These are phyloP conservation scores for Ormyrus labotus DNA, from an alignment of 2,888 invertebrate species.

Conservation along the genomic window DNA sequence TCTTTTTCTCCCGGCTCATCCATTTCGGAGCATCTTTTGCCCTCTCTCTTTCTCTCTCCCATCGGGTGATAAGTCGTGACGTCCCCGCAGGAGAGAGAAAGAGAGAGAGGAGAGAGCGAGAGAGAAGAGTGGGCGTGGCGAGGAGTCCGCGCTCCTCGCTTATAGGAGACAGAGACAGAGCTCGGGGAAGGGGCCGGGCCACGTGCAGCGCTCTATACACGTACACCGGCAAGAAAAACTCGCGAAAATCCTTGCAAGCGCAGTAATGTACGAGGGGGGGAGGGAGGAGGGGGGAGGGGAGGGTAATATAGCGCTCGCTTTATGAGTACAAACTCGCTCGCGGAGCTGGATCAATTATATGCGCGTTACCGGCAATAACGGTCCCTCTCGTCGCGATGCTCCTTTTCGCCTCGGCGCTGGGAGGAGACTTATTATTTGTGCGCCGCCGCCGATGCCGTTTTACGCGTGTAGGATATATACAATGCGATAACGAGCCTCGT, in stretches of 20 bases:
- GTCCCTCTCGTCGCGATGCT: conserved; percentile 6
- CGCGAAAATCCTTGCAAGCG: conserved; percentile 56
- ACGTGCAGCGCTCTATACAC: conserved; percentile 35
- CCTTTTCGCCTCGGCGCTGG: not conserved
- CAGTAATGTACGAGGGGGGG: not conserved
- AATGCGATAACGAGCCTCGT: conserved; percentile 26
- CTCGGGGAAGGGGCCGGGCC: conserved; percentile 55
- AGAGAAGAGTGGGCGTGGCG: conserved; percentile 68
- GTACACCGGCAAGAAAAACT: conserved; percentile 59
- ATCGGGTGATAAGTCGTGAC: conserved; percentile 75
- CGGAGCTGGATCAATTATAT: conserved; percentile 62
- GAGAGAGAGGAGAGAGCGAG: conserved; percentile 6
- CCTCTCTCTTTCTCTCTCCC: conserved; percentile 46
- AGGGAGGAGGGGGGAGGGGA: not conserved
- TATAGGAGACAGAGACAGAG: not conserved
- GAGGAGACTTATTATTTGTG: no score
- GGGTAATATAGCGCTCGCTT: conserved; percentile 45
- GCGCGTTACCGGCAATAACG: conserved; percentile 62
- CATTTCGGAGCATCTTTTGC: conserved; percentile 55
- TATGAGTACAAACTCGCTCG: conserved; percentile 50
- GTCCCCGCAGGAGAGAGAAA: conserved; percentile 71
- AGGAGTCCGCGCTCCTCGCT: not conserved
- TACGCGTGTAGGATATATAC: not conserved
- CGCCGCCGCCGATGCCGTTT: not conserved
- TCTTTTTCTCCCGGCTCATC: conserved; percentile 54